These are phyloP conservation scores for Clavelina lepadiformis DNA, from an alignment of 23 tunicate species.

Conservation along the genomic window DNA sequence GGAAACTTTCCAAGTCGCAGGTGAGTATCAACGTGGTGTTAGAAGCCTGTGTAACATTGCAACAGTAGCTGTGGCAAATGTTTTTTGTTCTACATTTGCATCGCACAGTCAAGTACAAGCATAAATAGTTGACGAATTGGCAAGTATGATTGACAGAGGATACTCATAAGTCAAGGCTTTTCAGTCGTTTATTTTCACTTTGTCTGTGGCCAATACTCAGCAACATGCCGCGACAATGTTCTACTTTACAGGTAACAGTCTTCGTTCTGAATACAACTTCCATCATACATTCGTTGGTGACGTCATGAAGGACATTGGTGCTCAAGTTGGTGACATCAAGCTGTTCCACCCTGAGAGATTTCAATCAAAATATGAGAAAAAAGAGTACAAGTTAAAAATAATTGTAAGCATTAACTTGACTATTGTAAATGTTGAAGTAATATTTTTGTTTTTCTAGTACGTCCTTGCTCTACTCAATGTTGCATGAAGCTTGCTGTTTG, in stretches of 20 bases:
- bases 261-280: slow-evolving; percentile 94
- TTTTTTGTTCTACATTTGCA: too few species aligned
- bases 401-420: slow-evolving; percentile 31
- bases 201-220: too few species aligned
- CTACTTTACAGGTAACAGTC: slow-evolving; percentile 67
- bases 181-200: too few species aligned
- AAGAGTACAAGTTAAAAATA: slow-evolving; percentile 31
- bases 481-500: background rate
- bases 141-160: too few species aligned
- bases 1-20: slow-evolving; percentile 59
- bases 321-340: slow-evolving; percentile 45
- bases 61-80: too few species aligned
- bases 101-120: too few species aligned
- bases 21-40: too few species aligned
- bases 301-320: slow-evolving; percentile 56
- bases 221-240: too few species aligned
- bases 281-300: slow-evolving; percentile 71
- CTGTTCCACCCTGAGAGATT: slow-evolving; percentile 90
- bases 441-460: background rate
- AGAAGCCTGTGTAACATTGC: too few species aligned
- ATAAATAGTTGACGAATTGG: too few species aligned
- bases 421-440: background rate
- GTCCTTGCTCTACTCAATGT: background rate
- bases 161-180: too few species aligned
- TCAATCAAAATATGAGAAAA: slow-evolving; percentile 94